Conservation (phyloP, 2,113 vertebrate species). For the Anoura caudifer region DNA sequence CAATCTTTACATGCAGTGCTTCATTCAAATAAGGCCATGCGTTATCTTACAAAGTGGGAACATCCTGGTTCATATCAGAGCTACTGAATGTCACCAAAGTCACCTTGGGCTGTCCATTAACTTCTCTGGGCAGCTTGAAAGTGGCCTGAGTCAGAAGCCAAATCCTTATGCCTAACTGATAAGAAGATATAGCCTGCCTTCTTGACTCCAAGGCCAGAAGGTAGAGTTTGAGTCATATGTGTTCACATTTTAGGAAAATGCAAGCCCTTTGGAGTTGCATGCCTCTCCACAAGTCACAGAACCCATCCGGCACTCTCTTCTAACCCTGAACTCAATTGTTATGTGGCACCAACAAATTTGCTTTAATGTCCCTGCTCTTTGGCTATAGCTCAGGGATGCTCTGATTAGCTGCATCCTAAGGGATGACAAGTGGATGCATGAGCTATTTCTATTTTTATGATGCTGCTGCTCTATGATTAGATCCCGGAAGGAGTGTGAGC, state of each 20-base stretch:
- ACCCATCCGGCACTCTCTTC: not conserved
- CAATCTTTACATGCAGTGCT: not conserved
- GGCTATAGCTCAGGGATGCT: slow-evolving; percentile 38
- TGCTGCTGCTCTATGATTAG: slow-evolving; percentile 48
- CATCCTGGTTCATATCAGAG: not conserved
- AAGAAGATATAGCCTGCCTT: not conserved
- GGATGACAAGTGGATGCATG: slow-evolving; percentile 49
- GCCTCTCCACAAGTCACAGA: not conserved
- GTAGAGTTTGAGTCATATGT: not conserved
- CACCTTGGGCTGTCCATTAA: not conserved
- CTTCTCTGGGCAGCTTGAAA: not conserved
- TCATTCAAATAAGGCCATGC: not conserved
- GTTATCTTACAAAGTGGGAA: not conserved
- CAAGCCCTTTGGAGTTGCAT: not conserved
- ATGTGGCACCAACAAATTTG: slow-evolving; percentile 17
- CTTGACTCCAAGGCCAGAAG: not conserved
- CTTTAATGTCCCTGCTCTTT: slow-evolving; percentile 40
- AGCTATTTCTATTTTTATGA: slow-evolving; percentile 56
- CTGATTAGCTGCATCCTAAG: slow-evolving; percentile 54
- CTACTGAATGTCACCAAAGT: not conserved
- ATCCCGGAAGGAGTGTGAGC: slow-evolving; percentile 1
- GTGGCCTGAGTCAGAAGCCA: not conserved
- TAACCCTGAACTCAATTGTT: slow-evolving; percentile 41
- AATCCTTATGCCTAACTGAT: not conserved
- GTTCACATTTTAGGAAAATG: slow-evolving; percentile 20